These are phyloP conservation scores for Montipora cactus DNA, from an alignment of 64 coral and sea anemone species.

Conservation along the genomic window DNA sequence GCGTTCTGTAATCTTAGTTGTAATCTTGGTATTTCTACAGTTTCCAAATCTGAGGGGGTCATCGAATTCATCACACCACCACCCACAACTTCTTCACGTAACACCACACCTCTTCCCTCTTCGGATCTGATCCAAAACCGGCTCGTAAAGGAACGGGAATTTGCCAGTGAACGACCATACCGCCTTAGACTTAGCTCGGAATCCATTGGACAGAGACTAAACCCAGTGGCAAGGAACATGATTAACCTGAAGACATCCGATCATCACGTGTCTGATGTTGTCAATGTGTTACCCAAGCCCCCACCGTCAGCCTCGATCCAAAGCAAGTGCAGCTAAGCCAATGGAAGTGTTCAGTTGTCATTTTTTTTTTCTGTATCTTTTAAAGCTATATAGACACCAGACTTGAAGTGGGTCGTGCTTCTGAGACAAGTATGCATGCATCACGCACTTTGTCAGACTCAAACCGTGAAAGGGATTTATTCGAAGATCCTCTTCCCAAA, in stretches of 20 bases:
- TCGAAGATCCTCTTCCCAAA: no score
- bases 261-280: constrained; percentile 81
- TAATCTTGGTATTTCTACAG: background rate
- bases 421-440: no score
- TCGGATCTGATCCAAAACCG: background rate
- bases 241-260: constrained; percentile 65
- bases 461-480: no score
- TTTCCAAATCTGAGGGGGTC: background rate
- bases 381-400: no score
- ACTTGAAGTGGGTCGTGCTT: no score
- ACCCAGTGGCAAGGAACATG: constrained; percentile 38
- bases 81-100: background rate
- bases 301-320: constrained; percentile 77
- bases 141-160: constrained; percentile 67
- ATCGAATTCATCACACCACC: constrained; percentile 77
- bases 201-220: constrained; percentile 21
- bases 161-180: constrained; percentile 66
- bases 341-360: background rate
- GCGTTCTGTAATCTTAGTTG: no score
- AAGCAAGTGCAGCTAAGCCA: constrained; percentile 83
- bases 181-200: constrained; percentile 69
- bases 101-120: background rate
- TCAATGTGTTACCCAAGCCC: constrained; percentile 69
- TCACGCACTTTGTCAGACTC: no score
- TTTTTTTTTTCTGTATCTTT: no score